Evolutionary conservation across 2,113 vertebrate species (phyloP).

Genomic region (Gallinago jamesoni): DNA sequence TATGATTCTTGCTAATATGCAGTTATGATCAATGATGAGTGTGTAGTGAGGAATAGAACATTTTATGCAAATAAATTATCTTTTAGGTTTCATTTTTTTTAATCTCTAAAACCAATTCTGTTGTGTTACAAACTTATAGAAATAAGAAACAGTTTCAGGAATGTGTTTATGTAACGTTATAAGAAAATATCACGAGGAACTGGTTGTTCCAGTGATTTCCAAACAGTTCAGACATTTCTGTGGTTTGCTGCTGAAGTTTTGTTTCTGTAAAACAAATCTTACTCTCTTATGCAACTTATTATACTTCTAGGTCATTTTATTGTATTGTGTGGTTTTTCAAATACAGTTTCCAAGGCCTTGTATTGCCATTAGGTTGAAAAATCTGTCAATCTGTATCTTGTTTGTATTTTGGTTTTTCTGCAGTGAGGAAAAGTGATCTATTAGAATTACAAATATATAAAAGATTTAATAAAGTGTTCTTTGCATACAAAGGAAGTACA

Average conservation of each 20-base stretch:
- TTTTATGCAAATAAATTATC: neutral
- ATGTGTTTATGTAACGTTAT: conserved; percentile 31
- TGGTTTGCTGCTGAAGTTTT: conserved; percentile 47
- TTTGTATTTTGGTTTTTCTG: neutral
- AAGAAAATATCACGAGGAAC: neutral
- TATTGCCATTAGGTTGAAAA: neutral
- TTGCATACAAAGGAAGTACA: neutral
- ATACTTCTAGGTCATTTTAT: conserved; percentile 11
- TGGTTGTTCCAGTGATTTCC: conserved; percentile 41
- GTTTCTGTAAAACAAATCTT: conserved; percentile 42
- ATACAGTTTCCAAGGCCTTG: neutral
- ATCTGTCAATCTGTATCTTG: neutral
- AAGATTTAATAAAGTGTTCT: neutral
- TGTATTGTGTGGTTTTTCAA: neutral
- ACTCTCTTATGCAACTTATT: conserved; percentile 34
- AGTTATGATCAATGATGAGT: neutral
- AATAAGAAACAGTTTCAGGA: neutral
- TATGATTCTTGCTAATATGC: neutral
- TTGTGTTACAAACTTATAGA: neutral
- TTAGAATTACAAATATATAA: neutral
- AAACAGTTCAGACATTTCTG: conserved; percentile 61
- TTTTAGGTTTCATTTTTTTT: neutral
- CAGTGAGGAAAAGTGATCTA: neutral
- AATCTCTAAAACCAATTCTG: neutral
- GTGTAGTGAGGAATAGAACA: neutral